Base-by-base conservation (phyloP, 2,797 vertebrate genomes). In the Gobio occitaniae region DNA sequence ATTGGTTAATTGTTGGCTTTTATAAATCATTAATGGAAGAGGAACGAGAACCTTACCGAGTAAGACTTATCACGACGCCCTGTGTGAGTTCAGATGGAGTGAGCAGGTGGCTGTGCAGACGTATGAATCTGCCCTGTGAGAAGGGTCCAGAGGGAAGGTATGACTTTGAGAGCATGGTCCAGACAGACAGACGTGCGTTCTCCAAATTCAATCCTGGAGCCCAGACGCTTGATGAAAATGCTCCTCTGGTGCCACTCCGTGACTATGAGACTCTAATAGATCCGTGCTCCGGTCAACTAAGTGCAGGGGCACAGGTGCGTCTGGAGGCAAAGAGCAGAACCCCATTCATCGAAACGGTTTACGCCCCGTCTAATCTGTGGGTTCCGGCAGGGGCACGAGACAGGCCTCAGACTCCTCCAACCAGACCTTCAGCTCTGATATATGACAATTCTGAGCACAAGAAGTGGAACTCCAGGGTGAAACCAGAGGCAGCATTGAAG, bases 391-490 rank as follows among this genome's bases (percentile, higher is more conserved):
- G 83, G 71, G 80, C 83, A n/a, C 90, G 86, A 80, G 61, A 87
- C 4, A 93, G 84, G 41, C 84, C 81, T 61, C 91, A 87, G 56
- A 91, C 87, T 38, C 72, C 84, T 1, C 75, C 89, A 0, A 38
- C 54, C 63, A 91, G 85, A 56, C 56, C 85, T 3, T 89, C 79
- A 29, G 38, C 78, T 19, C 78, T 90, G 21, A 66, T 86, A 16
- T 66, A 48, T 84, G 88, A 95, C 84, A 70, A 74, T 11, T 89
- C 82, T 0, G 74, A 90, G 29, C 82, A 93, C 75, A 91, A 90
- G 59, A 86, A 3, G 47, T 95, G 93, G 93, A 95, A 95, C 83
- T 95, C 93, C 70, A 95, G 92, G 72, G 84, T 82, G 83, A 90
- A 92, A 48, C 61, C 90, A 59, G 90, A 94, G n/a, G 76, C 85